These are phyloP conservation scores for Saxidomus purpurata DNA, from an alignment of 1,140 invertebrate species.

Conservation along the genomic window DNA sequence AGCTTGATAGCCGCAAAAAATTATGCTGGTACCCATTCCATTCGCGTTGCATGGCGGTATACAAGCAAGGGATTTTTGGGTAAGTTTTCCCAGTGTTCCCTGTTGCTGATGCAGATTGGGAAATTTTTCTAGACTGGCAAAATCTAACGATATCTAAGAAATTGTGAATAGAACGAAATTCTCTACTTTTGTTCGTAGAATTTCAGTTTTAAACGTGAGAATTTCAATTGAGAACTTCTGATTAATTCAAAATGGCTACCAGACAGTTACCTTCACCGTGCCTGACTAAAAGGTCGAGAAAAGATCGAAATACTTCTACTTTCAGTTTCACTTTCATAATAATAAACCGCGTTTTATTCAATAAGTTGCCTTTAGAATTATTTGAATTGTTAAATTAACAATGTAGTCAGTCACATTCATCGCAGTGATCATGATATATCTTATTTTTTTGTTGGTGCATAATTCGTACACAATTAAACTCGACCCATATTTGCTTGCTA, in stretches of 20 bases:
- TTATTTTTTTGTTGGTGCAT: too few species aligned
- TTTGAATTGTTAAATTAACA: too few species aligned
- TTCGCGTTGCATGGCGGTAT: conserved; percentile 67
- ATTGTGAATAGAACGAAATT: not conserved
- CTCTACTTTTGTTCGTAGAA: not conserved
- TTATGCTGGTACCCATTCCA: not conserved
- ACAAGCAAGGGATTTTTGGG: conserved; percentile 66
- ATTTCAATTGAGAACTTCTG: not conserved
- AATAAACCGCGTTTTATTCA: too few species aligned
- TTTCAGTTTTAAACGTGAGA: not conserved
- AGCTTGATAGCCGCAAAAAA: not conserved
- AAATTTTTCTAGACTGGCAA: not conserved
- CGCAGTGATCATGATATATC: too few species aligned
- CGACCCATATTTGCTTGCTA: too few species aligned
- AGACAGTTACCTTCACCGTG: conserved; percentile 18
- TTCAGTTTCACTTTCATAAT: conserved; percentile 48
- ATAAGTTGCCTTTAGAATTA: too few species aligned
- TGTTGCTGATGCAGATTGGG: conserved; percentile 37
- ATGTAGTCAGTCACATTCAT: too few species aligned
- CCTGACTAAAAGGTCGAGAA: conserved; percentile 6
- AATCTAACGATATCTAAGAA: not conserved
- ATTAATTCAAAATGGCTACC: conserved; percentile 65
- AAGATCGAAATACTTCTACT: conserved; percentile 37
- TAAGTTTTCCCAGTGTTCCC: conserved; percentile 71
- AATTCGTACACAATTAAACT: not conserved